These are phyloP conservation scores for Galaxea fascicularis DNA, from an alignment of 92 coral and sea anemone genomes.

Conservation along the genomic window DNA sequence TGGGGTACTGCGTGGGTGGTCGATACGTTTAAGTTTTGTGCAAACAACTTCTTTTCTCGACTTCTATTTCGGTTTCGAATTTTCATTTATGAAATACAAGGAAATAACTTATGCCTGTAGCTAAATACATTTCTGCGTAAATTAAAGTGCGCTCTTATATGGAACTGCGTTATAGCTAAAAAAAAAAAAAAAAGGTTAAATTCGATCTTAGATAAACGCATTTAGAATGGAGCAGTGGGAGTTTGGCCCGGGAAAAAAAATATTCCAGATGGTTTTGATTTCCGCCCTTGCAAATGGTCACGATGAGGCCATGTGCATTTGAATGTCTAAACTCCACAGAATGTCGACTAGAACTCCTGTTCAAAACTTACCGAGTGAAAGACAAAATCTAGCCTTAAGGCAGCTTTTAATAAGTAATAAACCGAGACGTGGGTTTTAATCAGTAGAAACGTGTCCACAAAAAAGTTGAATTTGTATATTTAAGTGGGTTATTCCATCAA, in stretches of 20 bases:
- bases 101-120: not conserved
- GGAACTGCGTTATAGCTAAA: not conserved
- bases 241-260: too few relatives aligned
- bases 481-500: not conserved
- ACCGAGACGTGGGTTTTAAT: not conserved
- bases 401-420: constrained; percentile 5
- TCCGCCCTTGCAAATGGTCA: not conserved
- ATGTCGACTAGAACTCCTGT: not conserved
- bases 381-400: not conserved
- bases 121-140: not conserved
- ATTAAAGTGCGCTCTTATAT: not conserved
- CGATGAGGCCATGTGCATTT: not conserved
- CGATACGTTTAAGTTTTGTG: not conserved
- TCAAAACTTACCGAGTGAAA: not conserved
- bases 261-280: too few relatives aligned
- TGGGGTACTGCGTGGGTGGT: constrained; percentile 9
- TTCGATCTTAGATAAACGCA: not conserved
- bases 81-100: not conserved
- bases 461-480: too few relatives aligned
- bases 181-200: not conserved
- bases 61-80: not conserved
- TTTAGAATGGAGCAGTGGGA: too few relatives aligned
- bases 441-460: not conserved
- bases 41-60: not conserved
- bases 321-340: not conserved